Evolutionary conservation across 2,797 vertebrate genomes (phyloP), one percentile per base, ranked within the genome.

Genomic region (Atherinosoma microstoma): DNA sequence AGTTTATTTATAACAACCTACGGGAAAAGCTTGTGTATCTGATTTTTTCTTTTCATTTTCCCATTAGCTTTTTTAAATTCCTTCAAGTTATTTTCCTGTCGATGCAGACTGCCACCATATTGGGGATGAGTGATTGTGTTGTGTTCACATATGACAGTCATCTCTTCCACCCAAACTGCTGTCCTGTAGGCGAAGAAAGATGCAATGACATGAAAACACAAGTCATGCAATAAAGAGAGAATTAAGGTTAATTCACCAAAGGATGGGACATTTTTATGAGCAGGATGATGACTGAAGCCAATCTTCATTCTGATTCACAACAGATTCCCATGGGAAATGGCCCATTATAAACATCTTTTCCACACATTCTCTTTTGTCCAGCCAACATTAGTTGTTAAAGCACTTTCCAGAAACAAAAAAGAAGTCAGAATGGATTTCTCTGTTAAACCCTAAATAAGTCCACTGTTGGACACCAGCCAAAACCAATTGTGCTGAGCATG

Each of bases 401-500:
- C 67, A 24, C 65, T 64, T 73, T 58, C 34, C 38, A 22, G 0
- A 70, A 56, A 62, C 53, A 3, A 51, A 24, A 78, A 76, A 35
- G 71, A 70, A 73, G 69, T 81, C 83, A 75, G 65, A 84, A 56
- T 71, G 58, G 61, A 87, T 88, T 87, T 88, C 40, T 80, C 62
- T 34, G 57, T 79, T 75, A 73, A 85, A 83, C 63, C 71, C 67
- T n/a, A 58, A 73, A 49, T 73, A 79, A 87, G 78, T 76, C 86
- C 58, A 58, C 53, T 7, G 18, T 47, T 90, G 88, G 89, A 84
- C 59, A 53, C 59, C 42, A 58, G 79, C 86, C 90, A 90, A 74
- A 84, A 80, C 57, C 82, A 84, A 83, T 85, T 90, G 86, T 90
- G 83, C 40, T 24, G 73, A 18, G 35, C 73, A 84, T 86, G 80